Base-by-base conservation (phyloP, 1,140 invertebrate genomes). In the Delia radicum region DNA sequence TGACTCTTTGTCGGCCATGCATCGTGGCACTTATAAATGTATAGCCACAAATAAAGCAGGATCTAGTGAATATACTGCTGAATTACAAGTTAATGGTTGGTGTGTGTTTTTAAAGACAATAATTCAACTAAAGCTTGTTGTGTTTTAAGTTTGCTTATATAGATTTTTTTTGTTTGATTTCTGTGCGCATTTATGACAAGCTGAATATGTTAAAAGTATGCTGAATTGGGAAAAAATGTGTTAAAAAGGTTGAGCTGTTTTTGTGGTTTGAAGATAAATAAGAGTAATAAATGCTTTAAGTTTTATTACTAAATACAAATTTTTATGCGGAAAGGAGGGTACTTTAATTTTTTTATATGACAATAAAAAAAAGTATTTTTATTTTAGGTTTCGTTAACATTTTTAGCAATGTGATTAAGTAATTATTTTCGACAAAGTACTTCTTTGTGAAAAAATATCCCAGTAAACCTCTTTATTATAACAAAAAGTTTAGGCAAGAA, bases 21-120 rank as follows among this genome's bases (percentile, higher is more conserved):
- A 90, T 81, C 86, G 86, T 27, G 89, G 90, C 33, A 86, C 87
- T 75, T 91, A 89, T 78, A 89, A 87, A 21, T 91, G 89, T 79
- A 84, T 87, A 37, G 91, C 89, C 6, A 85, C 83, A 62, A 91
- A 91, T 82, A 79, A 81, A 48, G 91, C 90, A 24, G 90, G 90
- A 10, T 80, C 80, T 73, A 81, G 86, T 48, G 87, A 87, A 78
- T 87, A 88, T 74, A 87, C 89, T 5, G 86, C 90, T 62, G 81
- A 86, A 78, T 82, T 92, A 72, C 85, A 88, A 79, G 89, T 92
- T 42, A 91, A 91, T 82, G 91, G 91, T 91, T 82, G 80, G 83
- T 81, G 10, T 4, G 10, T 33, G 10, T 33, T 33, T 15, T 12
- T 12, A 42, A 42, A 42, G 10, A 42, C 12, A 42, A 42, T 3